A percentile compares a stretch with the other conserved stretches of the same genome.
phyloP scores from a whole-genome alignment of 2,797 vertebrate species.

The Myotis planiceps region DNA sequence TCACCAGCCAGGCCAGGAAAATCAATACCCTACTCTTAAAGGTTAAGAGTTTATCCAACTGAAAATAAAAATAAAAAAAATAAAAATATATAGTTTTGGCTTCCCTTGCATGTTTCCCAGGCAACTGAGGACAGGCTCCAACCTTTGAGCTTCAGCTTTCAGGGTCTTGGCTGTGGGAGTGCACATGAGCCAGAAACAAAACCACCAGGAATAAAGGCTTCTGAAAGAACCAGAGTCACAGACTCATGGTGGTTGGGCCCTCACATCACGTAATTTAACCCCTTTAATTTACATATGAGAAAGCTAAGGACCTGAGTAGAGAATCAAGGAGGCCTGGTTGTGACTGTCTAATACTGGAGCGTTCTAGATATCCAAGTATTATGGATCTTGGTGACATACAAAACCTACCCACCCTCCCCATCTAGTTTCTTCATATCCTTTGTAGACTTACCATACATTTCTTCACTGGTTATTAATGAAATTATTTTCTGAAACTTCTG shows the following conservation, averaged over 20 bases:
- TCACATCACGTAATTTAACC: background rate
- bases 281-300: background rate
- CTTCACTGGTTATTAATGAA: background rate
- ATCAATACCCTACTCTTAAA: conserved; percentile 86
- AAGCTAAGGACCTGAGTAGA: background rate
- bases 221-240: background rate
- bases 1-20: conserved; percentile 84
- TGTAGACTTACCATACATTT: background rate
- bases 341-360: background rate
- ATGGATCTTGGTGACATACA: background rate
- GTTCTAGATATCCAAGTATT: background rate
- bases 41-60: conserved; percentile 85
- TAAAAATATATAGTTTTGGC: conserved; percentile 74
- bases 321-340: background rate
- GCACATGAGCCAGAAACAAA: conserved; percentile 6
- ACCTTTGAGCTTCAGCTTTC: conserved; percentile 12
- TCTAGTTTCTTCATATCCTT: background rate
- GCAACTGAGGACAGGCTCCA: conserved; percentile 56
- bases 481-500: background rate
- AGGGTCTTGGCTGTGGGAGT: conserved; percentile 49
- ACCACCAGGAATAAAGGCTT: background rate
- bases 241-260: background rate
- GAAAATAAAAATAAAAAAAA: conserved; percentile 67
- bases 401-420: fast-evolving
- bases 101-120: conserved; percentile 76